These are phyloP conservation scores for Sorex araneus DNA, from an alignment of 2,113 vertebrate genomes.

Conservation along the genomic window DNA sequence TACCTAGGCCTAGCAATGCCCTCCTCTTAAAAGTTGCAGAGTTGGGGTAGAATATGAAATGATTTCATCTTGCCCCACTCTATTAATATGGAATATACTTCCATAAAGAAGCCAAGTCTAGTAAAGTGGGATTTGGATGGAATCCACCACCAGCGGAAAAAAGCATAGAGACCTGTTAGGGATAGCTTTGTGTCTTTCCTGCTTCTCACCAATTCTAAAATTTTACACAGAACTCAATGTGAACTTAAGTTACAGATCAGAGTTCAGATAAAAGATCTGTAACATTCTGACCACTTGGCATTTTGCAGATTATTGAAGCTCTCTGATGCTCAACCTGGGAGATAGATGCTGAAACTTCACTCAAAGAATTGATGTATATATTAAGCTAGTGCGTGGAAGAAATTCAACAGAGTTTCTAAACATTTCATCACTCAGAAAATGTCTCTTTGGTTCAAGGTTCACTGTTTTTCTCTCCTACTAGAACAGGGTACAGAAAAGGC, in stretches of 20 bases:
- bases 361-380: neutral
- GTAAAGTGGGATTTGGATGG: neutral
- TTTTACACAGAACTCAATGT: neutral
- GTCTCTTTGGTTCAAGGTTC: neutral
- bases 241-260: neutral
- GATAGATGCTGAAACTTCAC: neutral
- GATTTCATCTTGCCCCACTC: neutral
- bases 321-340: neutral
- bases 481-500: neutral
- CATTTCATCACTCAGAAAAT: neutral
- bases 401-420: neutral
- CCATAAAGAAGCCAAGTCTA: rapidly evolving
- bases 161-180: rapidly evolving
- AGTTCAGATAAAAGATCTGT: neutral
- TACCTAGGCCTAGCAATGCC: neutral
- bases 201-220: neutral
- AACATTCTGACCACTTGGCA: neutral
- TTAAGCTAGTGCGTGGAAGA: neutral
- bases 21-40: neutral
- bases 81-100: rapidly evolving
- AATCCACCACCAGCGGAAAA: rapidly evolving
- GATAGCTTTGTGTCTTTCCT: neutral
- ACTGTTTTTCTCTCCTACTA: neutral
- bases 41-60: neutral
- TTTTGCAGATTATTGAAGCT: neutral